Evolutionary conservation across 2,113 vertebrate genomes (phyloP).

Genomic region (Barbus barbus): DNA sequence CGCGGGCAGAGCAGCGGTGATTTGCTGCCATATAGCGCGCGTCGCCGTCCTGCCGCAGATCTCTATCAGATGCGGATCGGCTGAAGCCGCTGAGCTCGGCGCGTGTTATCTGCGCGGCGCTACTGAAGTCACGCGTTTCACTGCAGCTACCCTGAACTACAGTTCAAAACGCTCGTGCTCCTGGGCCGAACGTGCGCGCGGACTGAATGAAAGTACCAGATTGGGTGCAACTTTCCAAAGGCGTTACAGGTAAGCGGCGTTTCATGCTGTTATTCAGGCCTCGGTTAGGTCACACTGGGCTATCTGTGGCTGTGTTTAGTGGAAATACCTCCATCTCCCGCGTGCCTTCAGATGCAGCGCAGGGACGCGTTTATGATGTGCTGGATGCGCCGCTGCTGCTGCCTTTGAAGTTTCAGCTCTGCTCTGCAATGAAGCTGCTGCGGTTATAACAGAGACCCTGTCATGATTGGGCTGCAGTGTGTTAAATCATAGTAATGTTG

Average conservation of each 20-base stretch:
- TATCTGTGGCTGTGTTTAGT: neutral
- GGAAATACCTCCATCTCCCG: too few species aligned
- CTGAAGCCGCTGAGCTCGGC: too few species aligned
- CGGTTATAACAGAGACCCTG: neutral
- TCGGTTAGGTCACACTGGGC: neutral
- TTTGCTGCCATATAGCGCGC: constrained; percentile 21
- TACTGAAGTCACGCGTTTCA: too few species aligned
- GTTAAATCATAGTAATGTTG: neutral
- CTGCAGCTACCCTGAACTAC: too few species aligned
- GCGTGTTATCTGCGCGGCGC: too few species aligned
- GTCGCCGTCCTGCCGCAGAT: too few species aligned
- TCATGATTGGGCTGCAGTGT: neutral
- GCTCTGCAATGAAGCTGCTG: neutral
- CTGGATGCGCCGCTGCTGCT: too few species aligned
- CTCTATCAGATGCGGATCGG: too few species aligned
- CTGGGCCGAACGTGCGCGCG: too few species aligned
- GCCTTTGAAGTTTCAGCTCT: neutral
- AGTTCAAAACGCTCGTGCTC: constrained; percentile 11
- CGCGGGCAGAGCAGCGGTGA: neutral
- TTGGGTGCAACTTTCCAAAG: neutral
- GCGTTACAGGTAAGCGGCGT: neutral
- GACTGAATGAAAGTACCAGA: constrained; percentile 12
- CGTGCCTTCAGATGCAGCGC: neutral
- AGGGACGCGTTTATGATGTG: neutral
- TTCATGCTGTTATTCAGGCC: neutral